phyloP scores from a whole-genome alignment of 2,797 vertebrate species.

The Lithobates sylvaticus region DNA sequence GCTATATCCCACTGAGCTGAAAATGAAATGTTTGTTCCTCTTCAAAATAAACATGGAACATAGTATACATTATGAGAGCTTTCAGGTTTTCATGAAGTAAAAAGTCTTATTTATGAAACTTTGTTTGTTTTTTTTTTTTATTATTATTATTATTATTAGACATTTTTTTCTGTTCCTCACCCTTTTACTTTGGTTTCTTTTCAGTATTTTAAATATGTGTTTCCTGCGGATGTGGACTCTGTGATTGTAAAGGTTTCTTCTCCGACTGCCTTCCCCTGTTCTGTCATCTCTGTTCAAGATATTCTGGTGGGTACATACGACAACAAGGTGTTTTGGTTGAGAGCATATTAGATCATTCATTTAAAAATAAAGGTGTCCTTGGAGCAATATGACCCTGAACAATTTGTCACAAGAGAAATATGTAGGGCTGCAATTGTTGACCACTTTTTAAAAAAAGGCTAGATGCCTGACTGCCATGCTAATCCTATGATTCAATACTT shows the following conservation, averaged over 20 bases:
- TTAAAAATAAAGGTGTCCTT: not conserved
- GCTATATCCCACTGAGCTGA: no score
- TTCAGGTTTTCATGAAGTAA: no score
- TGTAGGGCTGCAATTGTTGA: no score
- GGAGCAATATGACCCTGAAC: not conserved
- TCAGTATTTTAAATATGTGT: slow-evolving; percentile 95
- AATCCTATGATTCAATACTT: no score
- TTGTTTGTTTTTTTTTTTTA: not conserved
- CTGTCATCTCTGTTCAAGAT: slow-evolving; percentile 96
- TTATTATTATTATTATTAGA: not conserved
- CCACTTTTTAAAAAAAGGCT: no score
- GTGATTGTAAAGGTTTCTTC: slow-evolving; percentile 96
- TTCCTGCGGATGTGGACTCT: slow-evolving; percentile 88
- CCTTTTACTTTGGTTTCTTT: not conserved
- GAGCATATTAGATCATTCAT: no score
- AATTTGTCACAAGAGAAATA: no score
- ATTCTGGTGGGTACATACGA: slow-evolving; percentile 82
- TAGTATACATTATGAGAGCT: no score
- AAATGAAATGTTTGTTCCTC: no score
- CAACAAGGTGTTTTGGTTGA: not conserved
- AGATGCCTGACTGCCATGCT: no score
- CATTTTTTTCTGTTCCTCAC: not conserved
- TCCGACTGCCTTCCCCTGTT: slow-evolving; percentile 90
- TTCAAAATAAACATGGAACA: no score
- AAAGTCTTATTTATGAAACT: no score